Base-by-base conservation (phyloP, 35 echinoderm and acorn worm genomes). In the Eucidaris tribuloides region DNA sequence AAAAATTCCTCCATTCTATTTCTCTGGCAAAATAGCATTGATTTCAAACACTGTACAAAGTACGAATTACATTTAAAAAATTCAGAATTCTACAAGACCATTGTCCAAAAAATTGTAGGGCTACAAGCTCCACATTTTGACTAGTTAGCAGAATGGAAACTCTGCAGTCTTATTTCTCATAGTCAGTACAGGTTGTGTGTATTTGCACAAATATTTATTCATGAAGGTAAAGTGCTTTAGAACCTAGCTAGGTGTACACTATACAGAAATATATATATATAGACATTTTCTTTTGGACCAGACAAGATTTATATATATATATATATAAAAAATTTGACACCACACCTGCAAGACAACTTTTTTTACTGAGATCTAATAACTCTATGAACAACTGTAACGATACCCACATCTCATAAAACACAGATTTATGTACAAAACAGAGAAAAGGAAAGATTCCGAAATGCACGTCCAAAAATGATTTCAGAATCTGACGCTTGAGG, bases 31-130 rank as follows among this genome's bases (percentile, higher is more conserved):
- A 85, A 80, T 88, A 66, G 78, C 77, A 44, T 88, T 62, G 66
- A 80, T 84, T 80, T 88, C 81, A 88, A 76, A 88, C 74, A 79
- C 85, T 88, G 85, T 88, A 88, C 85, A 88, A 74, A 79, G 85
- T 88, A 88, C 85, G 78, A 88, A 88, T 88, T 62, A 68, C 76
- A 70, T 88, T n/a, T n/a, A n/a, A 74, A 44, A 74, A 44, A 44
- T 74, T 74, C 68, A 74, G 44, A 41, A 42, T 44, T 42, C 68
- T 22, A 74, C 34, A 44, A 74, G 31, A 74, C 29, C n/a, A n/a
- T n/a, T n/a, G n/a, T n/a, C n/a, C n/a, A n/a, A n/a, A n/a, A n/a
- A n/a, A n/a, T n/a, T n/a, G n/a, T n/a, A n/a, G n/a, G n/a, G n/a
- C n/a, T n/a, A n/a, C n/a, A n/a, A n/a, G n/a, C n/a, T n/a, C n/a